Evolutionary conservation across 2,113 vertebrate genomes (phyloP).

Genomic region (Chloroceryle aenea): DNA sequence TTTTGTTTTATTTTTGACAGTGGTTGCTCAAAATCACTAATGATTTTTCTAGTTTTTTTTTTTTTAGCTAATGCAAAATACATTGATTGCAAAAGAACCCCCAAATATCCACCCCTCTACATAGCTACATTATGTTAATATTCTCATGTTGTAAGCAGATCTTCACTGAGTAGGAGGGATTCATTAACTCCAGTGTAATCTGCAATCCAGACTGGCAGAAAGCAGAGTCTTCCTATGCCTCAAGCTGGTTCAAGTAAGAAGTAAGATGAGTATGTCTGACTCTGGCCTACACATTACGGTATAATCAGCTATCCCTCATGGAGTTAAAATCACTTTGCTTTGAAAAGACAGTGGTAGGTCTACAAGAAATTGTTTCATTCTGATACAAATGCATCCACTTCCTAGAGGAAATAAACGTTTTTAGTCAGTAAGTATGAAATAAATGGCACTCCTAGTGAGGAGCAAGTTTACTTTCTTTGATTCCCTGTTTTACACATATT

Average conservation of each 20-base stretch:
- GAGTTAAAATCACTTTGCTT: conserved; percentile 43
- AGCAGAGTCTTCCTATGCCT: background rate
- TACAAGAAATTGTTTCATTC: conserved; percentile 12
- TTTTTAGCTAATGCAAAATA: background rate
- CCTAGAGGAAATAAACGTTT: conserved; percentile 39
- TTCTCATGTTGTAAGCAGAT: conserved; percentile 31
- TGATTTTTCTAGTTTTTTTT: background rate
- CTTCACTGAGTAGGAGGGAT: conserved; percentile 15
- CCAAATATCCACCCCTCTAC: background rate
- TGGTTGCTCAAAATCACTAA: background rate
- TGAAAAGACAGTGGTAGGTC: conserved; percentile 39
- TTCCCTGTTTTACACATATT: background rate
- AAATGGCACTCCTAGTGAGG: background rate
- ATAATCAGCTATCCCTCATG: background rate
- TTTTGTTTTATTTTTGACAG: background rate
- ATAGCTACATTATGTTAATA: conserved; percentile 16
- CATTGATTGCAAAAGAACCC: background rate
- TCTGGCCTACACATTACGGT: background rate
- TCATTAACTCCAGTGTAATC: conserved; percentile 46
- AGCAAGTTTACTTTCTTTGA: background rate
- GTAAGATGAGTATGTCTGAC: background rate
- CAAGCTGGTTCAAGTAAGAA: conserved; percentile 18
- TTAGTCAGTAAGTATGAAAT: conserved; percentile 3
- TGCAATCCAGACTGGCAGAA: conserved; percentile 29
- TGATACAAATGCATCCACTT: conserved; percentile 13